Evolutionary conservation across 2,888 invertebrate genomes (phyloP).

Genomic region (Platycheirus rosarum): DNA sequence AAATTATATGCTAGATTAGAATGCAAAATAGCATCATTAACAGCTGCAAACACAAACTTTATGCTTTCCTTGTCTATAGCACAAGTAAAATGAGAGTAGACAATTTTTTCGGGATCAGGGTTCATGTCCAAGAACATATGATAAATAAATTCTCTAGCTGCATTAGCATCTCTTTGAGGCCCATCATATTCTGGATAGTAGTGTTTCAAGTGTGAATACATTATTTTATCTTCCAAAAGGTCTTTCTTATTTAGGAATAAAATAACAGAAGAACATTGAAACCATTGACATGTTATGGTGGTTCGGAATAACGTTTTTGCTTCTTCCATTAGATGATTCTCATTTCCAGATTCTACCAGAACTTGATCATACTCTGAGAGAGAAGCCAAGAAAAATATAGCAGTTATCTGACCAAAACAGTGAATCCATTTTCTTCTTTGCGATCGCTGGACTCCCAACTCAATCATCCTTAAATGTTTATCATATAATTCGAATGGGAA

Average conservation of each 20-base stretch:
- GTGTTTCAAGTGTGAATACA: constrained; percentile 98
- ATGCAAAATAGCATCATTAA: too few relatives aligned
- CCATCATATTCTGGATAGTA: constrained; percentile 93
- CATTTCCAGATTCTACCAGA: constrained; percentile 96
- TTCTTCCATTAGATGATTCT: constrained; percentile 99
- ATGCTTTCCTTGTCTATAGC: background rate
- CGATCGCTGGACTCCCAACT: background rate
- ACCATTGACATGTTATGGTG: constrained; percentile 99
- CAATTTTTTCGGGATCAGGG: background rate
- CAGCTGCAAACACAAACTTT: too few relatives aligned
- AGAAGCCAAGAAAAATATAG: constrained; percentile 99
- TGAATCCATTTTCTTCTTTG: background rate
- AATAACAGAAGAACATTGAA: constrained; percentile 98
- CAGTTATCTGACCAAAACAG: constrained; percentile 37
- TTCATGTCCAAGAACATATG: background rate
- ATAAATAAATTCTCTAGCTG: background rate
- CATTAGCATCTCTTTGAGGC: background rate
- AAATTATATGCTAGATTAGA: too few relatives aligned
- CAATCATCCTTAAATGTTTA: constrained; percentile 85
- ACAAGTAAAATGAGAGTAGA: constrained; percentile 7
- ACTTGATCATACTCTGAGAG: constrained; percentile 98
- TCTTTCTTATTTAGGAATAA: constrained; percentile 93
- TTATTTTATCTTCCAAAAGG: constrained; percentile 91
- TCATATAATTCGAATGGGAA: background rate
- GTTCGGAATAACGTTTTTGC: constrained; percentile 99